phyloP scores from a whole-genome alignment of 2,888 invertebrate species.

The Cerastoderma edule region DNA sequence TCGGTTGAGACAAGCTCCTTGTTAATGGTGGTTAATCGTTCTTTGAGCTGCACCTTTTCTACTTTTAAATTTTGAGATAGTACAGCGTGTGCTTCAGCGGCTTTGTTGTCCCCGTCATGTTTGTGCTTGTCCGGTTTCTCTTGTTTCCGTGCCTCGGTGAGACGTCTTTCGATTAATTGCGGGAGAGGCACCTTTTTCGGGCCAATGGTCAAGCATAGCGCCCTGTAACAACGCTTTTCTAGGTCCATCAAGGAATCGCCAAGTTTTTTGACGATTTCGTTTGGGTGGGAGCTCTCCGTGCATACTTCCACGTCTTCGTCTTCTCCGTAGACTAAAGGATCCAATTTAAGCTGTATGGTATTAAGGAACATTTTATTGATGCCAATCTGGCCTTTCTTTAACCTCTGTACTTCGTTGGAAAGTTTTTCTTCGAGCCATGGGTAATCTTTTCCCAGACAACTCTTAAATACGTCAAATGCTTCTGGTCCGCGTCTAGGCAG shows the following conservation, averaged over 20 bases:
- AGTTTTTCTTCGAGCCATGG: conserved; percentile 40
- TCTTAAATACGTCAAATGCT: conserved; percentile 37
- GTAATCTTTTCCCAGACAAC: conserved; percentile 30
- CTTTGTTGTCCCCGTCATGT: conserved; percentile 2
- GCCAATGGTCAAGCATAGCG: not conserved
- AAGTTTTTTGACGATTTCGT: conserved; percentile 14
- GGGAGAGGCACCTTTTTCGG: conserved; percentile 14
- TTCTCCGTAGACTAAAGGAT: conserved; percentile 9
- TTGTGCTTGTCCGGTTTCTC: not conserved
- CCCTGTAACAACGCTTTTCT: conserved; percentile 17
- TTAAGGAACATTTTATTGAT: conserved; percentile 5
- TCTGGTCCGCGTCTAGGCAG: conserved; percentile 44
- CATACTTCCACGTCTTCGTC: conserved; percentile 7
- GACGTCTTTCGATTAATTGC: conserved; percentile 16
- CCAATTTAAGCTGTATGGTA: conserved; percentile 8
- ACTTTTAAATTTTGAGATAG: conserved; percentile 1
- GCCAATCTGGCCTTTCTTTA: conserved; percentile 14
- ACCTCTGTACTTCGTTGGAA: conserved; percentile 9
- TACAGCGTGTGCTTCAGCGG: conserved; percentile 1
- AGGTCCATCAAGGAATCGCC: conserved; percentile 6
- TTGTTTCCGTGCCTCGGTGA: conserved; percentile 10
- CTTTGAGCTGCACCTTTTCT: conserved; percentile 16
- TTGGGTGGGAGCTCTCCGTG: conserved; percentile 6
- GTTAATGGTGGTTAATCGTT: conserved; percentile 3
- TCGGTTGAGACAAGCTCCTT: conserved; percentile 8